Evolutionary conservation across 1,140 invertebrate species (phyloP).

Genomic region (Drosophila oshimai): DNA sequence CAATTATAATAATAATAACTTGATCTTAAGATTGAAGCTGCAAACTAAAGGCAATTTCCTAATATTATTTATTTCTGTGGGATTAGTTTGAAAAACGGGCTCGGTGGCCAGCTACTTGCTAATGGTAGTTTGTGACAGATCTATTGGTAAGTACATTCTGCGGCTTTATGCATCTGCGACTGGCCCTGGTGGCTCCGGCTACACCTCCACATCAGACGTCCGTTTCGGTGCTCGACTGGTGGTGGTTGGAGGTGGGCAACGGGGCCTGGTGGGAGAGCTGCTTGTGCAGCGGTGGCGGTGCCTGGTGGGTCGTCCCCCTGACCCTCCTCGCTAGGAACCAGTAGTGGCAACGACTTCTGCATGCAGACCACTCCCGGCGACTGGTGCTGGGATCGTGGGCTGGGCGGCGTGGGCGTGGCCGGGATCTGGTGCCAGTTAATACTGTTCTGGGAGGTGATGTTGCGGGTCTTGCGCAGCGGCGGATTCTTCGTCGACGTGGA

Average conservation of each 20-base stretch:
- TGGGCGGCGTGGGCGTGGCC: conserved; percentile 69
- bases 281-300: conserved; percentile 49
- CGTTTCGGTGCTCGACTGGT: conserved; percentile 61
- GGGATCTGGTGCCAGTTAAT: conserved; percentile 81
- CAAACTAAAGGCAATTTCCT: neutral
- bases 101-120: conserved; percentile 6
- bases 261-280: conserved; percentile 62
- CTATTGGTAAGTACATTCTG: conserved; percentile 31
- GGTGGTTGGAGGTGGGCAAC: conserved; percentile 36
- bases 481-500: conserved; percentile 86
- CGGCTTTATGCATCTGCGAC: neutral
- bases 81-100: neutral
- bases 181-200: neutral
- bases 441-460: conserved; percentile 83
- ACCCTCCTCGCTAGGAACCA: conserved; percentile 28
- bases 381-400: conserved; percentile 66
- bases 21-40: no score
- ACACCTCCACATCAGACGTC: conserved; percentile 49
- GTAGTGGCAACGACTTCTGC: conserved; percentile 42
- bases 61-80: neutral
- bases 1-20: no score
- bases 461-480: conserved; percentile 88
- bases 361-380: conserved; percentile 30
- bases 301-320: neutral
- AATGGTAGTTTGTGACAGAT: conserved; percentile 27